Evolutionary conservation across 2,888 invertebrate species (phyloP), one percentile per base, ranked within the genome.

Genomic region (Diarsia mendica): DNA sequence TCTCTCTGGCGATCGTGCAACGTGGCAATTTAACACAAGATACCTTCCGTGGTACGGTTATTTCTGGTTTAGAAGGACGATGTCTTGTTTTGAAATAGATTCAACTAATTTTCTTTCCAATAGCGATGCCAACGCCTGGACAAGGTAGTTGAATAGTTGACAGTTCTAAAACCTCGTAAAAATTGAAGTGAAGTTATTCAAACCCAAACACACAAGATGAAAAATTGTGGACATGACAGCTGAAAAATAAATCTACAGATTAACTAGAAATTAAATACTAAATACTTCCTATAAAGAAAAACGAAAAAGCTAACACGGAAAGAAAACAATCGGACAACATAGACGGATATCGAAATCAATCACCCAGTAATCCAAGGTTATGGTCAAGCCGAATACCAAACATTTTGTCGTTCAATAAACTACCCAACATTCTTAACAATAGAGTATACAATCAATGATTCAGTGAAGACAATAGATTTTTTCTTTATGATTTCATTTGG

Each of bases 341-440:
- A 70, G 28, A 55, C 53, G 69, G 63, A 79, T 76, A 48, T 28
- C 72, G 53, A 82, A 83, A 83, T 83, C 79, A 88, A 83, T 87
- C 84, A 72, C 66, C 53, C 49, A 65, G 75, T 63, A 70, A 61
- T 65, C 46, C 86, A 88, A 88, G 89, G 87, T 88, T 85, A 88
- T 64, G 89, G 89, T 79, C 89, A 88, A 77, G 44, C 10, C 33
- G 23, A 67, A 69, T 51, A 61, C 67, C 55, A 75, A 71, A 71
- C 28, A 66, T 5, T 20, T 18, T 55, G 10, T 44, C 69, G 48
- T 20, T 68, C 23, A 9, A 78, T 75, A 76, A 15, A 15, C 55
- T 13, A 76, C 72, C 49, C 23, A 74, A 66, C 11, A 0, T 0
- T 0, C 33, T 13, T 2, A 10, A 18, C 1, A 53, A 78, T 73